Evolutionary conservation across 2,113 vertebrate species (phyloP).

Genomic region (Cephalophus harveyi): DNA sequence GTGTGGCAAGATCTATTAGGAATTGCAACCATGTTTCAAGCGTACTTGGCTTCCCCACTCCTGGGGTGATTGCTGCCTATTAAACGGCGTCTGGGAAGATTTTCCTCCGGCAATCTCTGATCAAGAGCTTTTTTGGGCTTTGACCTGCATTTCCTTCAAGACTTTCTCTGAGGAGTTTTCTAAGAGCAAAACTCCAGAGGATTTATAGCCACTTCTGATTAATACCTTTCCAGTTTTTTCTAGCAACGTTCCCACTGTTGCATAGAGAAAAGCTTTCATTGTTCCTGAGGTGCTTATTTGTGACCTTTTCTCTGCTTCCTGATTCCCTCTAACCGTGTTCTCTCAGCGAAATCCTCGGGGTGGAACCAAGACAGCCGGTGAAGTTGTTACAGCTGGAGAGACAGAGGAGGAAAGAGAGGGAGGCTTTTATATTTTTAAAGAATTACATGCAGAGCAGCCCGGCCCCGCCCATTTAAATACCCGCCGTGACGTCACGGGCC

Average conservation of each 20-base stretch:
- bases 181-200: conserved; percentile 90
- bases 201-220: conserved; percentile 92
- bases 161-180: conserved; percentile 90
- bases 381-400: conserved; percentile 77
- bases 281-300: conserved; percentile 87
- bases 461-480: conserved; percentile 63
- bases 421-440: conserved; percentile 77
- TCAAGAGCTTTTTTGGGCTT: conserved; percentile 92
- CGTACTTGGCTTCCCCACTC: conserved; percentile 88
- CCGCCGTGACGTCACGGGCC: conserved; percentile 49
- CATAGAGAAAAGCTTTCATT: conserved; percentile 87
- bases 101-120: conserved; percentile 90
- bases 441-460: conserved; percentile 46
- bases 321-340: conserved; percentile 83
- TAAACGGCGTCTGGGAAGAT: conserved; percentile 89
- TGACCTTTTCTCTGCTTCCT: conserved; percentile 87
- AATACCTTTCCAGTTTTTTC: conserved; percentile 88
- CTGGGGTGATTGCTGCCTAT: conserved; percentile 91
- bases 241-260: conserved; percentile 86
- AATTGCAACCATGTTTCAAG: conserved; percentile 90
- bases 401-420: conserved; percentile 37
- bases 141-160: conserved; percentile 91
- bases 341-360: conserved; percentile 83
- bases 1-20: conserved; percentile 92
- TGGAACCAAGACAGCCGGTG: conserved; percentile 82